Evolutionary conservation across 2,888 invertebrate genomes (phyloP).

Genomic region (Athalia cordata): DNA sequence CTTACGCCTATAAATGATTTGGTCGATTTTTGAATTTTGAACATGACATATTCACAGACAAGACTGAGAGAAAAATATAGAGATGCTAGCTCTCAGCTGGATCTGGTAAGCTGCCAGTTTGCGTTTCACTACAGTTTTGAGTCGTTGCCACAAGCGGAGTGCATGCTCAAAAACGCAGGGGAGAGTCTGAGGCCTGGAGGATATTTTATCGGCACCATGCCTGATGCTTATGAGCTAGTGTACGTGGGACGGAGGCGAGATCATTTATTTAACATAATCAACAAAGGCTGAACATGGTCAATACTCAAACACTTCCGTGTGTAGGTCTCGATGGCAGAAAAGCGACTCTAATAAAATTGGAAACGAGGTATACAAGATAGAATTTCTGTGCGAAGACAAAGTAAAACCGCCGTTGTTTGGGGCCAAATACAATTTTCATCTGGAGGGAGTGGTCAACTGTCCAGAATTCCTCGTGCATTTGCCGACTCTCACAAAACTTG

Average conservation of each 20-base stretch:
- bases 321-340: constrained; percentile 77
- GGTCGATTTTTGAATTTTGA: not conserved
- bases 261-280: no score
- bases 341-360: constrained; percentile 80
- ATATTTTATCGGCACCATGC: constrained; percentile 97
- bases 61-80: constrained; percentile 85
- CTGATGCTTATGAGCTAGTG: constrained; percentile 94
- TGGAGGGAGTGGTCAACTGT: constrained; percentile 98
- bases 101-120: constrained; percentile 98
- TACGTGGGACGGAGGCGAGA: constrained; percentile 69
- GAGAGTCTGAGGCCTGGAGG: constrained; percentile 93
- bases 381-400: constrained; percentile 80
- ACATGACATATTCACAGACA: constrained; percentile 63
- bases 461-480: constrained; percentile 99
- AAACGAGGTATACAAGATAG: constrained; percentile 86
- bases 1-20: not conserved
- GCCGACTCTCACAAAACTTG: constrained; percentile 86
- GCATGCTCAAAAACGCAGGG: constrained; percentile 94
- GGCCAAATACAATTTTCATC: constrained; percentile 94
- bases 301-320: constrained; percentile 37
- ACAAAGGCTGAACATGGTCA: no score
- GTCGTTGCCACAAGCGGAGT: constrained; percentile 89
- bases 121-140: constrained; percentile 98
- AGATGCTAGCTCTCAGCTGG: constrained; percentile 86
- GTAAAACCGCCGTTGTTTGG: constrained; percentile 91